Evolutionary conservation across 2,797 vertebrate genomes (phyloP).

Genomic region (Argya squamiceps): DNA sequence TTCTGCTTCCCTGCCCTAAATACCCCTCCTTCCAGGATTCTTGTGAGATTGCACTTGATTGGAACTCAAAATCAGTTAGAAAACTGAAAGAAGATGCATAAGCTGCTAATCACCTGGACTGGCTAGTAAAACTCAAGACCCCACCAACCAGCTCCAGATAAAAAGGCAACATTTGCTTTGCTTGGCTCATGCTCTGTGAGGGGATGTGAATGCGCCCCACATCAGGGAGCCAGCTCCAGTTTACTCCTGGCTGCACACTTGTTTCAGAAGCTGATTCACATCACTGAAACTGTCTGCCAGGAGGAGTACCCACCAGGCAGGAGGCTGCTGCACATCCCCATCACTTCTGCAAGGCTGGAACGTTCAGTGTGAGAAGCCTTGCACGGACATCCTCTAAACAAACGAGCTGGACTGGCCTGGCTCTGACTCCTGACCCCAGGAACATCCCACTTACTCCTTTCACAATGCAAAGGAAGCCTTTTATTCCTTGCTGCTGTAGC

Average conservation of each 20-base stretch:
- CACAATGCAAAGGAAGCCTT: neutral
- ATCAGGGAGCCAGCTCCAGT: neutral
- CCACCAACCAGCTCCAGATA: neutral
- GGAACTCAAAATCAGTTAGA: neutral
- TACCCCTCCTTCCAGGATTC: neutral
- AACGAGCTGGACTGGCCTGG: neutral
- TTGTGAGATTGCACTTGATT: neutral
- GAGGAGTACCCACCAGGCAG: neutral
- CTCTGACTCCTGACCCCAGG: neutral
- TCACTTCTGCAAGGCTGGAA: neutral
- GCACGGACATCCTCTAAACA: neutral
- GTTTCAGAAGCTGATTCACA: neutral
- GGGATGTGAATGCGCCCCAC: accelerated
- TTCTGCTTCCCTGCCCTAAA: neutral
- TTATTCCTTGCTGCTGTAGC: neutral
- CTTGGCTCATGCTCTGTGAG: neutral
- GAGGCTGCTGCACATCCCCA: neutral
- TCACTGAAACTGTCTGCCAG: neutral
- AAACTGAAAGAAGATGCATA: neutral
- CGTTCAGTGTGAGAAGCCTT: neutral
- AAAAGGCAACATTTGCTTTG: neutral
- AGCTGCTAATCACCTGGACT: neutral
- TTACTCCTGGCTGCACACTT: neutral
- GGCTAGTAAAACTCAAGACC: neutral
- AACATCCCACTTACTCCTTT: neutral